A percentile compares a stretch with the other conserved stretches of the same genome.
phyloP scores from a whole-genome alignment of 2,888 invertebrate species.

The Tethea ocularis region DNA sequence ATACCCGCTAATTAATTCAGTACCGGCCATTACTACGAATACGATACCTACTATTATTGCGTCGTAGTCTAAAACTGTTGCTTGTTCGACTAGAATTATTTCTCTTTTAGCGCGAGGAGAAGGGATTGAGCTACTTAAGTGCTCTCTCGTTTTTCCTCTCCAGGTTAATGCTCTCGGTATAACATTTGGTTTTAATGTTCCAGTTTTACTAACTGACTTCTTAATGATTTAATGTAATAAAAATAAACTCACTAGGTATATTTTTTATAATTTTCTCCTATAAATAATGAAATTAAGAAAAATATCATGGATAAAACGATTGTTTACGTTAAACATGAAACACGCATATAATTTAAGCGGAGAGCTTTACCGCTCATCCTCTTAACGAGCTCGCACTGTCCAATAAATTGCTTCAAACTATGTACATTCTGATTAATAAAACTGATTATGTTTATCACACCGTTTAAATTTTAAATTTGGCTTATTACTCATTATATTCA shows the following conservation, averaged over 20 bases:
- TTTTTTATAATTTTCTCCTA: slow-evolving; percentile 21
- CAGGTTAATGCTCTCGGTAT: slow-evolving; percentile 11
- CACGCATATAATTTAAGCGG: slow-evolving; percentile 62
- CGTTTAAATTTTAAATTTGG: slow-evolving; percentile 59
- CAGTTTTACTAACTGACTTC: background rate
- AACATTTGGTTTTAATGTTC: slow-evolving; percentile 11
- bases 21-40: slow-evolving; percentile 62
- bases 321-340: slow-evolving; percentile 57
- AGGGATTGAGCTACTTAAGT: slow-evolving; percentile 47
- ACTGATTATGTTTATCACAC: slow-evolving; percentile 63
- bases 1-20: slow-evolving; percentile 76
- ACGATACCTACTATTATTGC: slow-evolving; percentile 63
- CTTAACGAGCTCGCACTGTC: slow-evolving; percentile 67
- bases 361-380: slow-evolving; percentile 68
- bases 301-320: slow-evolving; percentile 43
- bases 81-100: slow-evolving; percentile 52
- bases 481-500: slow-evolving; percentile 54
- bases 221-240: slow-evolving; percentile 15
- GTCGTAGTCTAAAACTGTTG: slow-evolving; percentile 52
- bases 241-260: slow-evolving; percentile 22
- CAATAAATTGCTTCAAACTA: slow-evolving; percentile 70
- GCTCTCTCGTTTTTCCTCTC: slow-evolving; percentile 18
- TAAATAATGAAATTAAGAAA: slow-evolving; percentile 23
- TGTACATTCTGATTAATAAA: slow-evolving; percentile 70
- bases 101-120: slow-evolving; percentile 44